Conservation (phyloP, 2,797 vertebrate species). For the Lindbergichthys nudifrons region DNA sequence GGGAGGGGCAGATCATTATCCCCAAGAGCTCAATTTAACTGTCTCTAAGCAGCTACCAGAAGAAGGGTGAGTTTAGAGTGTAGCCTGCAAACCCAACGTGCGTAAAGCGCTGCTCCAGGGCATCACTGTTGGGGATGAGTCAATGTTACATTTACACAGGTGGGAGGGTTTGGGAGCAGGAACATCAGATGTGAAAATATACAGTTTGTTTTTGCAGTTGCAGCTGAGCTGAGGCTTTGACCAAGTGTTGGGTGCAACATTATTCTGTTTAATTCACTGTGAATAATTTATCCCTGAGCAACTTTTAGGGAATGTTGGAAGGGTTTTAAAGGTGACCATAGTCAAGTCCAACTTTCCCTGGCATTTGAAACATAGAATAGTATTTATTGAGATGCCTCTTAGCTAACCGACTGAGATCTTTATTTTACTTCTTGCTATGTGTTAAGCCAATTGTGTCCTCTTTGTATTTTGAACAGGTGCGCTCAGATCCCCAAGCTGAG, state of each 20-base stretch:
- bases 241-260: background rate
- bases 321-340: background rate
- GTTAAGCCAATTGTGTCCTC: background rate
- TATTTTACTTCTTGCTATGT: background rate
- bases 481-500: slow-evolving; percentile 32
- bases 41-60: slow-evolving; percentile 21
- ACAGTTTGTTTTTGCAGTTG: slow-evolving; percentile 35
- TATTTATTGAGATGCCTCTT: background rate
- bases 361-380: slow-evolving; percentile 1
- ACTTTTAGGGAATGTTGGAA: background rate
- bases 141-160: slow-evolving; percentile 58
- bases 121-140: slow-evolving; percentile 49
- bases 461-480: slow-evolving; percentile 21
- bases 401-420: background rate
- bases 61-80: slow-evolving; percentile 45
- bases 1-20: slow-evolving; percentile 43
- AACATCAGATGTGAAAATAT: slow-evolving; percentile 50
- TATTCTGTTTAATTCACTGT: background rate
- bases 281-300: background rate
- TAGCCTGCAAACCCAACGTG: slow-evolving; percentile 39
- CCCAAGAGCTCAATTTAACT: slow-evolving; percentile 35
- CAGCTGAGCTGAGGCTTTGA: slow-evolving; percentile 12
- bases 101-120: slow-evolving; percentile 53
- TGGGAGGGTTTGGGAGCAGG: slow-evolving; percentile 43
- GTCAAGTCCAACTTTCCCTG: background rate